Conservation (phyloP, 2,888 invertebrate genomes). For the Beris chalybata region DNA sequence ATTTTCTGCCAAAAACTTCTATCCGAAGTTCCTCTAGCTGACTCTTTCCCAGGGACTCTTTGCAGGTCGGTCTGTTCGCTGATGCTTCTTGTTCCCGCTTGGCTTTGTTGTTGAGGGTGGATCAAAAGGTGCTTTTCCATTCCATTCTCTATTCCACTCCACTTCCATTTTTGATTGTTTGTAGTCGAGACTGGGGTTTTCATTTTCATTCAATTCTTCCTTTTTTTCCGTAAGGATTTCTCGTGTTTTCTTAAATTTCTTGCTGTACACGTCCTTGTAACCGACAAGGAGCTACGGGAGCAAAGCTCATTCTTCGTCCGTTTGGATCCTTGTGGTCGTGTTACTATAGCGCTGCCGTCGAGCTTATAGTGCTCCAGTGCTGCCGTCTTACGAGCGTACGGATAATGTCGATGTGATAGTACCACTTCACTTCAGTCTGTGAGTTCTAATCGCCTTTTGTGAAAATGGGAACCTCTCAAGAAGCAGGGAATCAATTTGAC, state of each 20-base stretch:
- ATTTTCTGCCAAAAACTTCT: slow-evolving; percentile 33
- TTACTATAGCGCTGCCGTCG: neutral
- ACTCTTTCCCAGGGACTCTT: neutral
- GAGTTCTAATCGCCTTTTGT: slow-evolving; percentile 28
- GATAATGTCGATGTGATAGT: slow-evolving; percentile 28
- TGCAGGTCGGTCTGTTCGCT: neutral
- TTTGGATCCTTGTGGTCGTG: slow-evolving; percentile 15
- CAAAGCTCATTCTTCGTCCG: slow-evolving; percentile 4
- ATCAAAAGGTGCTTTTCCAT: slow-evolving; percentile 29
- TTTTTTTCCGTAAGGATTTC: slow-evolving; percentile 27
- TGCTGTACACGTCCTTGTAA: neutral
- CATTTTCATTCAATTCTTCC: slow-evolving; percentile 29
- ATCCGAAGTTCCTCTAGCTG: slow-evolving; percentile 25
- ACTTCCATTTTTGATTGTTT: slow-evolving; percentile 34
- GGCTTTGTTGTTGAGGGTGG: slow-evolving; percentile 5
- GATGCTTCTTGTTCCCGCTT: too few relatives aligned
- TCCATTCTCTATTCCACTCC: neutral
- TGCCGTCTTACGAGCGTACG: neutral
- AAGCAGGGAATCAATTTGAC: slow-evolving; percentile 22
- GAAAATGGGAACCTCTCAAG: slow-evolving; percentile 27
- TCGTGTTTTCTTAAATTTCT: slow-evolving; percentile 18
- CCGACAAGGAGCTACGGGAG: too few relatives aligned
- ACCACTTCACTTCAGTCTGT: slow-evolving; percentile 23
- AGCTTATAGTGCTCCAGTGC: slow-evolving; percentile 2
- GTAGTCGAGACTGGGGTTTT: slow-evolving; percentile 22